phyloP scores from a whole-genome alignment of 2,797 vertebrate species.

The Vipera ursinii region DNA sequence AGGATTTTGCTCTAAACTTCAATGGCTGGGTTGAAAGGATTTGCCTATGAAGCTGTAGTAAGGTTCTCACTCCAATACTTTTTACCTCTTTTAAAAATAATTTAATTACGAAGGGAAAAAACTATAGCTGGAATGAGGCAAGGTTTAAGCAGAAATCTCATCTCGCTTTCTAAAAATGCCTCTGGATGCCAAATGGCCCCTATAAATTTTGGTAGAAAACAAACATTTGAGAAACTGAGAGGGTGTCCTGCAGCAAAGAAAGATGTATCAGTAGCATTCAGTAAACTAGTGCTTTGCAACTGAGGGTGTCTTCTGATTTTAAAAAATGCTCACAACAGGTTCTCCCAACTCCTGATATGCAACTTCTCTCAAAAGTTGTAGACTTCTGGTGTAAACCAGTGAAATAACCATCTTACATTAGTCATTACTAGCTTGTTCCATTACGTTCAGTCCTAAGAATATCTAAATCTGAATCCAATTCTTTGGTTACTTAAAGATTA shows the following conservation, averaged over 20 bases:
- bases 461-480: background rate
- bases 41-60: slow-evolving; percentile 40
- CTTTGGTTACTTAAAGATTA: background rate
- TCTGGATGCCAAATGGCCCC: background rate
- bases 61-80: background rate
- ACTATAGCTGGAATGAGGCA: background rate
- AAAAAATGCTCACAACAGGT: background rate
- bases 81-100: background rate
- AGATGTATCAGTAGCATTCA: background rate
- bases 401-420: background rate
- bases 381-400: background rate
- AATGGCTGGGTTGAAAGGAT: slow-evolving; percentile 50
- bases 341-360: background rate
- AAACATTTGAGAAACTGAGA: background rate
- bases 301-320: background rate
- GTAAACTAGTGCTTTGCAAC: background rate
- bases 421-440: background rate
- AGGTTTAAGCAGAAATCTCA: background rate
- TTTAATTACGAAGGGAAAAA: background rate
- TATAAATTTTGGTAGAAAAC: background rate
- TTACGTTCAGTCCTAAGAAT: background rate
- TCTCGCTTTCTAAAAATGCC: background rate
- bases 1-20: slow-evolving; percentile 41
- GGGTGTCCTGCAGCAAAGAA: background rate
- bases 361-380: background rate